These are phyloP conservation scores for Ochlodes sylvanus DNA, from an alignment of 2,888 invertebrate genomes.

Conservation along the genomic window DNA sequence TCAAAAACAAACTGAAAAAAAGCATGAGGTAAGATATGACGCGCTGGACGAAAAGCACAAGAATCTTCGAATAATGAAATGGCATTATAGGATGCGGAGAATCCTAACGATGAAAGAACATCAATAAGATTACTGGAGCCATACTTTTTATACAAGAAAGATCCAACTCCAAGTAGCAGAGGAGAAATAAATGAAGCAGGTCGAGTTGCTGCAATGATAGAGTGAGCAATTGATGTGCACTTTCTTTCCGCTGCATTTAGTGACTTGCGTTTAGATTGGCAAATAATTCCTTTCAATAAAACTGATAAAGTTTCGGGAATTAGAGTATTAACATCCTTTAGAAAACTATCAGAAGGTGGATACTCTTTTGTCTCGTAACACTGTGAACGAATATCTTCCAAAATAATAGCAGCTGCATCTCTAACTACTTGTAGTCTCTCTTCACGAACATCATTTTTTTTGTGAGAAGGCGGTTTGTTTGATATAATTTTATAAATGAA, in stretches of 20 bases:
- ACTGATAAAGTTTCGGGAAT: constrained; percentile 40
- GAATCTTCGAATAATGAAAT: too few relatives aligned
- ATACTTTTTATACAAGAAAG: too few relatives aligned
- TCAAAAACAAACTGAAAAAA: too few relatives aligned
- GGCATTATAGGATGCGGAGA: too few relatives aligned
- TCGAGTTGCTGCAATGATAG: constrained; percentile 41
- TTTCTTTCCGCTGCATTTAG: constrained; percentile 39
- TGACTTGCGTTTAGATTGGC: constrained; percentile 38
- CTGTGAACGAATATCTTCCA: constrained; percentile 42
- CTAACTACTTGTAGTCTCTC: constrained; percentile 34
- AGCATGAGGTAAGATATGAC: too few relatives aligned
- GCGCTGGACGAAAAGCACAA: too few relatives aligned
- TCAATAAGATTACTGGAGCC: too few relatives aligned
- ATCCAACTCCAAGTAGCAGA: constrained; percentile 39
- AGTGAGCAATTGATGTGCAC: constrained; percentile 42
- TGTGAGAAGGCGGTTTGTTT: constrained; percentile 24
- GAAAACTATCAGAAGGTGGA: constrained; percentile 42
- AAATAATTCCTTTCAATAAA: constrained; percentile 36
- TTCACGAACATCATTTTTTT: constrained; percentile 31
- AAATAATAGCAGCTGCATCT: constrained; percentile 43
- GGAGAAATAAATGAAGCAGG: constrained; percentile 43
- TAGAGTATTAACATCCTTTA: constrained; percentile 38
- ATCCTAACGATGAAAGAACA: too few relatives aligned
- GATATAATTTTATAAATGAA: constrained; percentile 41
- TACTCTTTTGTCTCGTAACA: constrained; percentile 38